Percentiles rank a stretch among this genome's conserved stretches.
phyloP scores from a whole-genome alignment of 2,888 invertebrate genomes.

The Alitta virens region DNA sequence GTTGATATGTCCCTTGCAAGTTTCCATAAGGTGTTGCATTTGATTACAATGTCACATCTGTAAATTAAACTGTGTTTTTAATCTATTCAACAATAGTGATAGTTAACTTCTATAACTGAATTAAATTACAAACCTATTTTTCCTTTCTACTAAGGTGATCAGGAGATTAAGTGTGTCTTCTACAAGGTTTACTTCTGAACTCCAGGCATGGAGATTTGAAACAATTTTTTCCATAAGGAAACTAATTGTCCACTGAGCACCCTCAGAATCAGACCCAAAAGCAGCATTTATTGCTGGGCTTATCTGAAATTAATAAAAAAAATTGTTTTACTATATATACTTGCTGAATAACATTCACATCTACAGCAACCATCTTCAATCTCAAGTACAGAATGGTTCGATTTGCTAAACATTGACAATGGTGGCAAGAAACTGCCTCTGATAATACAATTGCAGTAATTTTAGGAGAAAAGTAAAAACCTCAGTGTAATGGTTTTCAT shows the following conservation, averaged over 20 bases:
- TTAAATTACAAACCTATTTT: slow-evolving; percentile 62
- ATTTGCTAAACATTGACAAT: no score
- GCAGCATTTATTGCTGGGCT: slow-evolving; percentile 65
- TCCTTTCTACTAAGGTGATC: slow-evolving; percentile 61
- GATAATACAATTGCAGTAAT: no score
- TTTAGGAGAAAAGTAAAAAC: no score
- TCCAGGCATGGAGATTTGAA: slow-evolving; percentile 65
- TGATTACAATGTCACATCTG: slow-evolving; percentile 63
- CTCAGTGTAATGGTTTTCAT: slow-evolving; percentile 64
- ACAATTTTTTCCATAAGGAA: slow-evolving; percentile 69
- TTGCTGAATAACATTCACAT: no score
- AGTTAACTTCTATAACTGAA: no score
- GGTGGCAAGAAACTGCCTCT: no score
- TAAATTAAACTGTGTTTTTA: no score
- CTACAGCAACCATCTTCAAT: no score
- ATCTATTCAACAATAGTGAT: no score
- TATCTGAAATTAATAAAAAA: no score
- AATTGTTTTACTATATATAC: no score
- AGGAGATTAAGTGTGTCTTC: slow-evolving; percentile 68
- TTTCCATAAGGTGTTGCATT: slow-evolving; percentile 63
- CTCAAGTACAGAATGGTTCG: no score
- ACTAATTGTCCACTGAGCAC: slow-evolving; percentile 66
- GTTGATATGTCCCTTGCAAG: slow-evolving; percentile 60
- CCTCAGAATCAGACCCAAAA: slow-evolving; percentile 69
- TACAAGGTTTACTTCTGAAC: slow-evolving; percentile 65